Base-by-base conservation (phyloP, 2,797 vertebrate genomes). In the Pelodytes ibericus region DNA sequence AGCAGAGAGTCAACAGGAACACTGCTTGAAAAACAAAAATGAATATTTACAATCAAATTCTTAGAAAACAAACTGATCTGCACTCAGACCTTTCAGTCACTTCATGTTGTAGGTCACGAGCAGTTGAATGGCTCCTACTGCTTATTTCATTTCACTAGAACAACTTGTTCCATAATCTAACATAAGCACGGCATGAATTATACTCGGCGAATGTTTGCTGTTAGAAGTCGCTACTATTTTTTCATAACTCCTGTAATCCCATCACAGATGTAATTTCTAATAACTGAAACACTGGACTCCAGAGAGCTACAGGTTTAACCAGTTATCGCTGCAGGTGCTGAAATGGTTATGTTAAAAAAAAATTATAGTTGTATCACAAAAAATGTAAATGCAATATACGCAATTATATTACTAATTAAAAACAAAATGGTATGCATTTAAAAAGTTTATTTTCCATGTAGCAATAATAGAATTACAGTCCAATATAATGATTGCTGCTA, bases 161-260 rank as follows among this genome's bases (percentile, higher is more conserved):
- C 49, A 53, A 44, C 41, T 44, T 16, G 6, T 53, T 53, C 18
- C 53, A 64, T 31, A 49, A 58, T 57, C 29, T 57, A 70, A 70
- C 56, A n/a, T n/a, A 4, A 58, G 27, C 62, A 13, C 18, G 18
- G 31, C 44, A 53, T 44, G 22, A 41, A 61, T 70, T 31, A 69
- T 49, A 16, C 44, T 36, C 26, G 16, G 13, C 51, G 53, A 18
- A 30, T 62, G 56, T 31, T 36, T 72, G 41, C 39, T 39, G 3
- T 15, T 31, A n/a, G 30, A 7, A 71, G 57, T 27, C 29, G 49
- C 20, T 60, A 18, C 39, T 49, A 33, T 60, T 47, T 67, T 51
- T 25, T 16, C 10, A 22, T 66, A 65, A 62, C 41, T 56, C 62
- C 39, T 18, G 31, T 68, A 78, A 68, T 72, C 76, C 70, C 53